A percentile compares a stretch with the other conserved stretches of the same genome.
phyloP scores from a whole-genome alignment of 2,797 vertebrate genomes.

The Crenichthys baileyi region DNA sequence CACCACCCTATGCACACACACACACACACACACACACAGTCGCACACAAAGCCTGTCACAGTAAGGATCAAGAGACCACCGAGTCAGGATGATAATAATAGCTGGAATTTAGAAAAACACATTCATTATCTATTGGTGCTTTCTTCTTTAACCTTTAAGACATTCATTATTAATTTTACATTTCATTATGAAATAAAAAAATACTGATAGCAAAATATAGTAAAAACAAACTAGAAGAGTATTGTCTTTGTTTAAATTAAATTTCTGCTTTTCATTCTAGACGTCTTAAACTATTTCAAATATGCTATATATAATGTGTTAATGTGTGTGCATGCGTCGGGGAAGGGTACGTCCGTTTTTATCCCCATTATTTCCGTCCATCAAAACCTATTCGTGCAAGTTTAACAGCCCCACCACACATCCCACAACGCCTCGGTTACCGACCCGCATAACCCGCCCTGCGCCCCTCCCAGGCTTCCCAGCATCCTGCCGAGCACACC shows the following conservation, averaged over 20 bases:
- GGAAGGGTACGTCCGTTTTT: conserved; percentile 8
- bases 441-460: conserved; percentile 32
- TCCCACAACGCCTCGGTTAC: conserved; percentile 51
- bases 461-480: conserved; percentile 66
- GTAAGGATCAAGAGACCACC: conserved; percentile 64
- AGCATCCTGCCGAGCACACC: conserved; percentile 58
- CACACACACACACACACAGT: conserved; percentile 11
- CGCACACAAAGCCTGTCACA: conserved; percentile 32
- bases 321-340: neutral
- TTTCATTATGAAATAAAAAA: neutral
- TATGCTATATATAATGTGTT: neutral
- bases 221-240: neutral
- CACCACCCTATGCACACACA: conserved; percentile 49
- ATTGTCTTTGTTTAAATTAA: neutral
- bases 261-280: neutral
- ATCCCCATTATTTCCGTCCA: conserved; percentile 34
- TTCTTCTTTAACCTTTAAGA: conserved; percentile 21
- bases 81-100: conserved; percentile 43
- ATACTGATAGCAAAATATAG: neutral
- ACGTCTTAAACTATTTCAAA: neutral
- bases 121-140: conserved; percentile 38
- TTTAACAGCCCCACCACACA: conserved; percentile 58
- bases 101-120: conserved; percentile 51
- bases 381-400: conserved; percentile 48
- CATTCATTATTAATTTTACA: neutral